Base-by-base conservation (phyloP, 2,888 invertebrate genomes). In the Sussaba pulchella region DNA sequence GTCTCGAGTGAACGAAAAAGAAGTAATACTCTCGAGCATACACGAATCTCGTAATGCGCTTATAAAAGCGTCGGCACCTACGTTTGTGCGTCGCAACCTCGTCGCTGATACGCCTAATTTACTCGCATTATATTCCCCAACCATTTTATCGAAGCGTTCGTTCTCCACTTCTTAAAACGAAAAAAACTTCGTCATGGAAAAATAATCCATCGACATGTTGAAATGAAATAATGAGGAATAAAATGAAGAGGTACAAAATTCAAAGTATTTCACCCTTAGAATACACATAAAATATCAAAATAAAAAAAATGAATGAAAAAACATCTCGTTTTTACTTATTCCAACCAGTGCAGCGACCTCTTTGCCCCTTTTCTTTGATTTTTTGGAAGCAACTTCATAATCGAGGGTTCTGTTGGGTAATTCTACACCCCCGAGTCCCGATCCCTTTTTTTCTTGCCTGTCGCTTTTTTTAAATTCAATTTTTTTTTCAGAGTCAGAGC, bases 341-440 rank as follows among this genome's bases (percentile, higher is more conserved):
- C 45, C 39, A 73, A 52, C 26, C 26, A 52, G 61, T 54, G 36
- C 72, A 63, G 41, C 54, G 19, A 39, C 41, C 50, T 50, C 67
- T 72, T 72, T 10, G 39, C 24, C 72, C 47, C 17, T 73, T 73
- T 73, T 19, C 63, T 64, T 73, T 41, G 50, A 63, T 63, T 63
- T 72, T 70, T 73, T 52, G 69, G 64, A 78, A 78, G 75, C 70
- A 82, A 83, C 81, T 83, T 83, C 79, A 82, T 84, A 83, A 83
- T 85, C 83, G 83, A 73, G 82, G 54, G 75, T 57, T 69, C 66
- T 75, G 52, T 64, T 63, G 61, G 66, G 47, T 43, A 21, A 21
- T 19, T n/a, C 63, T 54, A 61, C n/a, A n/a, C 43, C 41, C 31
- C 8, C 47, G 31, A 17, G 31, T n/a, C 64, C 63, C 64, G n/a